Conservation (phyloP, 2,888 invertebrate species). For the Agrotis exclamationis region DNA sequence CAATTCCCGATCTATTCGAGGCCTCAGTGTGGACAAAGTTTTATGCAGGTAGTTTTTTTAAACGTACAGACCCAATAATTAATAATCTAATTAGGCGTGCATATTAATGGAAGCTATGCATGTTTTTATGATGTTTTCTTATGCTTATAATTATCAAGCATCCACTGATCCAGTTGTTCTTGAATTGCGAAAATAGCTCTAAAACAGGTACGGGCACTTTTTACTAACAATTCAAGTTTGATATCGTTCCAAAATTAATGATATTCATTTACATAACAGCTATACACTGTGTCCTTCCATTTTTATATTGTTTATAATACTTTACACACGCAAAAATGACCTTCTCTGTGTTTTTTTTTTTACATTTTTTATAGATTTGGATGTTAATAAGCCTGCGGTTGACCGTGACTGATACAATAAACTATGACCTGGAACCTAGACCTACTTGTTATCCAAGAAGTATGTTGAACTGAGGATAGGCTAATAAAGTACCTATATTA, state of each 20-base stretch:
- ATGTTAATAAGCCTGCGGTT: too few species aligned
- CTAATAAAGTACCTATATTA: too few species aligned
- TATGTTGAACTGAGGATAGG: too few species aligned
- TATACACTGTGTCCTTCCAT: background rate
- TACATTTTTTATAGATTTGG: too few species aligned
- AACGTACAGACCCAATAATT: too few species aligned
- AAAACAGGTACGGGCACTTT: constrained; percentile 17
- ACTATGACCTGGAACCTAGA: too few species aligned
- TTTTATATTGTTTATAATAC: background rate
- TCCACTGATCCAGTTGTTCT: background rate
- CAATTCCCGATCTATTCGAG: too few species aligned
- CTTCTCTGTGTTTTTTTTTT: too few species aligned
- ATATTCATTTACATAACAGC: constrained; percentile 34
- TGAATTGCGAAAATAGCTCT: constrained; percentile 1
- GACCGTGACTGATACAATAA: too few species aligned
- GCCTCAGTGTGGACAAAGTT: background rate
- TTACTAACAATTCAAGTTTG: constrained; percentile 18
- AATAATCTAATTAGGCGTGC: background rate
- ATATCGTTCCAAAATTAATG: constrained; percentile 21
- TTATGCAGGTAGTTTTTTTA: background rate
- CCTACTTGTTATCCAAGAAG: background rate
- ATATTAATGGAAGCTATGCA: background rate
- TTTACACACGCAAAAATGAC: background rate
- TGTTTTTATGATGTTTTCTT: background rate
- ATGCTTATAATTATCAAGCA: constrained; percentile 6